phyloP scores from a whole-genome alignment of 1,140 invertebrate genomes.

The Contarinia nasturtii region DNA sequence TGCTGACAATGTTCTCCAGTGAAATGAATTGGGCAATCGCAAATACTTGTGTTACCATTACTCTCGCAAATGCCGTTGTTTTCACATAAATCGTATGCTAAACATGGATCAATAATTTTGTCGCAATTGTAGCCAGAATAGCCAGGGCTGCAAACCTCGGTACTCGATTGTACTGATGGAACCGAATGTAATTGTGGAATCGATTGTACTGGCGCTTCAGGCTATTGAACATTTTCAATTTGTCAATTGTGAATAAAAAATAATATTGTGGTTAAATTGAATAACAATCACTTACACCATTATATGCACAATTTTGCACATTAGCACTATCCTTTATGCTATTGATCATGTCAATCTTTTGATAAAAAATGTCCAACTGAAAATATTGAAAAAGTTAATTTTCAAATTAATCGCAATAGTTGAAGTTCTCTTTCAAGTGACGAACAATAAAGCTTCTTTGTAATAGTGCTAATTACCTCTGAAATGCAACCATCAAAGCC shows the following conservation, averaged over 20 bases:
- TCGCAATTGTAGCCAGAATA: conserved; percentile 51
- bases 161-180: conserved; percentile 22
- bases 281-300: no score
- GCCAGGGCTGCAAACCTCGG: conserved; percentile 28
- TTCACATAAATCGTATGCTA: conserved; percentile 49
- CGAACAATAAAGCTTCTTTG: no score
- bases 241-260: no score
- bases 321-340: conserved; percentile 52
- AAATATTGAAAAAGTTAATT: no score
- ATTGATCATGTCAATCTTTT: conserved; percentile 39
- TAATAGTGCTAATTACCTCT: no score
- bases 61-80: conserved; percentile 61
- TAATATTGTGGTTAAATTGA: no score
- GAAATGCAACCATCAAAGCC: conserved; percentile 78
- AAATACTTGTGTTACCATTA: conserved; percentile 36
- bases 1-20: conserved; percentile 58
- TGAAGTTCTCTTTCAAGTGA: conserved; percentile 4
- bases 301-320: conserved; percentile 46
- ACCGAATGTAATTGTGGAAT: no score
- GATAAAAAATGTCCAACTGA: conserved; percentile 41
- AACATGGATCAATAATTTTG: conserved; percentile 30
- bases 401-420: not conserved
- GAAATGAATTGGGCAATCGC: conserved; percentile 59
- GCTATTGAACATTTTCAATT: no score
- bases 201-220: no score